These are phyloP conservation scores for Drosophila neoperkinsi DNA, from an alignment of 2,888 invertebrate genomes.

Conservation along the genomic window DNA sequence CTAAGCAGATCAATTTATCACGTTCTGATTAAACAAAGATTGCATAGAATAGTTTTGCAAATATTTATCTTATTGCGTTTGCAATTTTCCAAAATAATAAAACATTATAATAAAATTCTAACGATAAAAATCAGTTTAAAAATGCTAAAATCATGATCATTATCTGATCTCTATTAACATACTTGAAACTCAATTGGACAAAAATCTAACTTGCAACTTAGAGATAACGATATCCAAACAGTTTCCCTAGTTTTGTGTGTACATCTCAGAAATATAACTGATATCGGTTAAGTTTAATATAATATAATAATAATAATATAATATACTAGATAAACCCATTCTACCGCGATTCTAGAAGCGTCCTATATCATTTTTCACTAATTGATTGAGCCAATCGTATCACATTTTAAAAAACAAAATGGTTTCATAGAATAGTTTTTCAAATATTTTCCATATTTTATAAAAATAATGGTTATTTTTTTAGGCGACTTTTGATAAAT, in stretches of 20 bases:
- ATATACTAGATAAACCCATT: neutral
- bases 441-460: neutral
- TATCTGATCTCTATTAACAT: neutral
- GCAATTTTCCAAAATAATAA: neutral
- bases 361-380: neutral
- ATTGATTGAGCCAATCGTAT: neutral
- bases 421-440: neutral
- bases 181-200: neutral
- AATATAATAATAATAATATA: no score
- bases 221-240: neutral
- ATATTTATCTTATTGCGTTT: neutral
- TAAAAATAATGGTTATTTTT: neutral
- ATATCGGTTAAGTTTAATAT: no score
- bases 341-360: neutral
- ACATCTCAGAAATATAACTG: neutral
- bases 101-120: neutral
- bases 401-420: no score
- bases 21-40: neutral
- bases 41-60: neutral
- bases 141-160: neutral
- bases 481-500: neutral
- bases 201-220: neutral
- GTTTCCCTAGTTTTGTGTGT: neutral
- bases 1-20: rapidly evolving
- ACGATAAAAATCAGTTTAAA: neutral